A percentile compares a stretch with the other conserved stretches of the same genome.
These are phyloP conservation scores for Furcula furcula DNA, from an alignment of 2,888 invertebrate species.

Conservation along the genomic window DNA sequence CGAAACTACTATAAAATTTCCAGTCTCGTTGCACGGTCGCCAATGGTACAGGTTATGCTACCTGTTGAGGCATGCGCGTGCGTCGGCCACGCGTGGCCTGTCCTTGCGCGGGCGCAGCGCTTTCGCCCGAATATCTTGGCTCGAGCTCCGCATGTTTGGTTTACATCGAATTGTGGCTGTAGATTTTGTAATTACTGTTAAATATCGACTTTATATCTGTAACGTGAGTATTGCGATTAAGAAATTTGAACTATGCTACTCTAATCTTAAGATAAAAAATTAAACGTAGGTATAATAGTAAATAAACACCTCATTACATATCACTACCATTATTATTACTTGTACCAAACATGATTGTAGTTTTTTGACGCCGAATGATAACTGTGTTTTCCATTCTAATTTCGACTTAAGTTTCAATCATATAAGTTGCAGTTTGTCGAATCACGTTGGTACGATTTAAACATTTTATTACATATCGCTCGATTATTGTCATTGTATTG, in stretches of 20 bases:
- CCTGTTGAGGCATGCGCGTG: constrained; percentile 12
- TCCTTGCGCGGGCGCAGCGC: constrained; percentile 24
- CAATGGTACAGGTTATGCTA: constrained; percentile 28
- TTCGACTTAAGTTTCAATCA: too few relatives aligned
- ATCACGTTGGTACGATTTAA: too few relatives aligned
- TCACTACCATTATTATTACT: neutral
- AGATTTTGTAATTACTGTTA: too few relatives aligned
- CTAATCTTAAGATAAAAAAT: neutral
- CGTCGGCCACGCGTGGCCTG: constrained; percentile 9
- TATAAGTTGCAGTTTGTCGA: too few relatives aligned
- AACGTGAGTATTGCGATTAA: too few relatives aligned
- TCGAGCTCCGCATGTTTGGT: neutral
- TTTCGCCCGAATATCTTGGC: constrained; percentile 28
- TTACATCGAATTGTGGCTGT: constrained; percentile 1
- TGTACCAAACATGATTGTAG: neutral
- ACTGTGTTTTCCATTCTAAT: too few relatives aligned
- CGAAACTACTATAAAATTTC: neutral
- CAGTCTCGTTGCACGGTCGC: constrained; percentile 8
- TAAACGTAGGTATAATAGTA: neutral
- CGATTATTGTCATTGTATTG: too few relatives aligned
- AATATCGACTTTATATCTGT: neutral
- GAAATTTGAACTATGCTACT: too few relatives aligned
- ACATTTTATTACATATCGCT: too few relatives aligned
- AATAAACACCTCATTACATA: neutral
- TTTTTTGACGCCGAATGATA: too few relatives aligned